These are phyloP conservation scores for Scaptomyza montana DNA, from an alignment of 1,140 invertebrate genomes.

Conservation along the genomic window DNA sequence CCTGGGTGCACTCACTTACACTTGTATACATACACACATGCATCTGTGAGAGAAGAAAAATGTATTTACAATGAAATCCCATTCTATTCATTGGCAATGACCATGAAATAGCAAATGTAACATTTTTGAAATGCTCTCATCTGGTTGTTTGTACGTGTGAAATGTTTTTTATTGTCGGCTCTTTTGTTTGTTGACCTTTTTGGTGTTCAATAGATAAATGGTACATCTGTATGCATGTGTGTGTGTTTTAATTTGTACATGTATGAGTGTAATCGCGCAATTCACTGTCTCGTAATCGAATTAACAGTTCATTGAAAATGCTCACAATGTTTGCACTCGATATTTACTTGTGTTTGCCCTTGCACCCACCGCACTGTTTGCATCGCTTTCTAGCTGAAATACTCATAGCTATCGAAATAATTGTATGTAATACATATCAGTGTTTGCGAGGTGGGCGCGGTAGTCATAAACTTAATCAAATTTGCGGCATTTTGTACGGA, in stretches of 20 bases:
- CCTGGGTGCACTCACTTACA: conserved; percentile 36
- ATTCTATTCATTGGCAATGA: conserved; percentile 70
- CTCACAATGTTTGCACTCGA: conserved; percentile 52
- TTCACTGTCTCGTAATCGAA: conserved; percentile 32
- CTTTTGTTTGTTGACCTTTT: conserved; percentile 72
- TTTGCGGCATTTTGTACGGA: conserved; percentile 32
- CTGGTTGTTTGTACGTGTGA: conserved; percentile 54
- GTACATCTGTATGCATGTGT: not conserved
- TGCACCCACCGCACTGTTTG: conserved; percentile 5
- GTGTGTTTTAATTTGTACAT: not conserved
- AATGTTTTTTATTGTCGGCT: conserved; percentile 52
- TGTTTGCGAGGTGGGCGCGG: not conserved
- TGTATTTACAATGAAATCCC: conserved; percentile 43
- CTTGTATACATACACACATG: conserved; percentile 6
- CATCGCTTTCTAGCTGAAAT: not conserved
- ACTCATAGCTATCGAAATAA: conserved; percentile 35
- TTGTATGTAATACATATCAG: conserved; percentile 6
- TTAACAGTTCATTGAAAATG: conserved; percentile 43
- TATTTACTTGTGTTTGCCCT: conserved; percentile 66
- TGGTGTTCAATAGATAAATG: conserved; percentile 43
- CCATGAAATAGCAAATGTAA: conserved; percentile 65
- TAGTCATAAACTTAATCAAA: conserved; percentile 59
- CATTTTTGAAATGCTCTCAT: conserved; percentile 43
- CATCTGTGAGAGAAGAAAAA: conserved; percentile 26
- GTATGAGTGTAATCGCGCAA: conserved; percentile 35